phyloP scores from a whole-genome alignment of 2,113 vertebrate species.

The Eublepharis macularius region DNA sequence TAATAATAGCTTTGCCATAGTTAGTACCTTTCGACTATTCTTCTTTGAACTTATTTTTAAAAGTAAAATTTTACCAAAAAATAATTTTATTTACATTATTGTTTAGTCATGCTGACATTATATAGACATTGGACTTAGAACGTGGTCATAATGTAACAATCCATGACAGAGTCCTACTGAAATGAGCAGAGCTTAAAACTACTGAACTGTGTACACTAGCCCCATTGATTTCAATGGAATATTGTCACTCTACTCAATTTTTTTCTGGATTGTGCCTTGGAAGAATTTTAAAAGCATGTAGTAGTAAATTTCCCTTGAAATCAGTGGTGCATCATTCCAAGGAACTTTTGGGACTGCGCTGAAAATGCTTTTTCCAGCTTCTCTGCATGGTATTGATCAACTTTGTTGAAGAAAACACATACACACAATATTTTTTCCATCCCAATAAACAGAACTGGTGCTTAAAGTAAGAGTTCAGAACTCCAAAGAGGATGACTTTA shows the following conservation, averaged over 20 bases:
- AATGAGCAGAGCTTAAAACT: neutral
- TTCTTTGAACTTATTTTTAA: too few species aligned
- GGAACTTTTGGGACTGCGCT: neutral
- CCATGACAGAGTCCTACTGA: neutral
- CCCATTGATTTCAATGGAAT: too few species aligned
- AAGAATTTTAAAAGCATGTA: neutral
- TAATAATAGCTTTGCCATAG: neutral
- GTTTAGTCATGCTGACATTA: neutral
- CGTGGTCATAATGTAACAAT: neutral
- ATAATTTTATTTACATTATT: neutral
- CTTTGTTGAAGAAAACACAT: neutral
- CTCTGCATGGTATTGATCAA: neutral
- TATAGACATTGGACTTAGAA: neutral
- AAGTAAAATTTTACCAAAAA: neutral
- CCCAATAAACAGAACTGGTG: slow-evolving; percentile 80
- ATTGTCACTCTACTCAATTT: neutral
- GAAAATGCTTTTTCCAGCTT: neutral
- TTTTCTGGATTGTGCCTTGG: neutral
- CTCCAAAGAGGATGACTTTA: slow-evolving; percentile 87
- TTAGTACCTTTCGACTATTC: too few species aligned
- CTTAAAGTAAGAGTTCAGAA: slow-evolving; percentile 91
- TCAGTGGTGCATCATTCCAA: neutral
- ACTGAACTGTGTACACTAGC: neutral
- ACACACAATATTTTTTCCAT: neutral
- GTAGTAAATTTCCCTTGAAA: neutral